Base-by-base conservation (phyloP, 2,888 invertebrate genomes). In the Agrochola litura region DNA sequence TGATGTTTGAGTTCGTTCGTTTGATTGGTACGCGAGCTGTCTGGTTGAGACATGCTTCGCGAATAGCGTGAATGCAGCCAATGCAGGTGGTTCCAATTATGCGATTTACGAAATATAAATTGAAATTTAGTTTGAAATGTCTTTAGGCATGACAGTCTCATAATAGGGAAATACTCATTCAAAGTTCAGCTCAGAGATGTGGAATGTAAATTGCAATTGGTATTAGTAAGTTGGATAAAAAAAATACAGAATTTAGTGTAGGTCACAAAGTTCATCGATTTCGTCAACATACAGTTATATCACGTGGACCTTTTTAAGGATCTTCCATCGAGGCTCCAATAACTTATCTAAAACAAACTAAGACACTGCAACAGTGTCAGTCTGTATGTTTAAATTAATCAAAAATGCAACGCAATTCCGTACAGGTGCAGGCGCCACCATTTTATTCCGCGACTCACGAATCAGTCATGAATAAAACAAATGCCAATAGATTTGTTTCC, bases 391-490 rank as follows among this genome's bases (percentile, higher is more conserved):
- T 81, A 79, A 60, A 84, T 81, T 82, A 84, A 78, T 78, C 72
- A 80, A 84, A 79, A 77, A 80, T 79, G 75, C 86, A 85, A 77
- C 60, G 71, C 79, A 77, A 87, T 77, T 49, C 73, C 61, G 69
- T 63, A 54, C 85, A 82, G 82, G 82, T 82, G 78, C 71, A 85
- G 73, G 77, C 56, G 73, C 41, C 63, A 64, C 66, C 67, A 64
- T 81, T 73, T 70, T 72, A 72, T 73, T 73, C 74, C 46, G 63
- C 71, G 77, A 66, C 73, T 67, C 74, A 67, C 71, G 74, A 84
- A 84, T 79, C 73, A 75, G 49, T 22, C 70, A 86, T 84, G 88
- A 87, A 87, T 86, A 83, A 86, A 84, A 86, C 84, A 87, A 86
- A 78, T 43, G 68, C 73, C 79, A 82, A 83, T 81, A 88, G 83